These are phyloP conservation scores for Antigone vipio DNA, from an alignment of 2,113 vertebrate species.

Conservation along the genomic window DNA sequence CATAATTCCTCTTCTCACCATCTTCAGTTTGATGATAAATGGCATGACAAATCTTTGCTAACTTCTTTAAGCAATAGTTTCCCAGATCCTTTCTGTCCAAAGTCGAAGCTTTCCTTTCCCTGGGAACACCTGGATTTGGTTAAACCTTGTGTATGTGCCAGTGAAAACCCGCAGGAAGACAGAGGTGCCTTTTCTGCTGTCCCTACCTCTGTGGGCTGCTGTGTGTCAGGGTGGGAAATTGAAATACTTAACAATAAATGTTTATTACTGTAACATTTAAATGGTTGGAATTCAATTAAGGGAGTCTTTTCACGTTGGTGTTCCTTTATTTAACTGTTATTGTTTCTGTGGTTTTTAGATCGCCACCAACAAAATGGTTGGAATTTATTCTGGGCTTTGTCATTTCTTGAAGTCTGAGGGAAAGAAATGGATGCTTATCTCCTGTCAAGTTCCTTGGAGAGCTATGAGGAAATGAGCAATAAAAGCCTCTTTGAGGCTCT, in stretches of 20 bases:
- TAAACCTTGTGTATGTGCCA: neutral
- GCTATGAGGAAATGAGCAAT: constrained; percentile 55
- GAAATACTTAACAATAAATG: neutral
- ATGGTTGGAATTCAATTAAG: neutral
- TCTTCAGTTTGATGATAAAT: neutral
- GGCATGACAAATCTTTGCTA: neutral
- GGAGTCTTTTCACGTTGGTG: neutral
- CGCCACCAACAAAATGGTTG: neutral
- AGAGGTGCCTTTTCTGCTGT: neutral
- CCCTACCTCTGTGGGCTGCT: neutral
- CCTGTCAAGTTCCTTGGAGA: constrained; percentile 37
- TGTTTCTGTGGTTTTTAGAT: constrained; percentile 33
- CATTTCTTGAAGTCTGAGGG: constrained; percentile 25
- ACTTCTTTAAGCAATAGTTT: neutral
- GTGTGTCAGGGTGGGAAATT: neutral
- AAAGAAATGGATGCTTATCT: constrained; percentile 38
- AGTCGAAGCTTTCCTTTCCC: neutral
- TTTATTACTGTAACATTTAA: neutral
- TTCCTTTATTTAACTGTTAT: constrained; percentile 24
- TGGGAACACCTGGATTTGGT: neutral
- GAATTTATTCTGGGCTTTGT: constrained; percentile 32
- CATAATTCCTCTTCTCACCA: neutral
- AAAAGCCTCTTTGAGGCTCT: constrained; percentile 41
- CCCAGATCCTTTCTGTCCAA: neutral
- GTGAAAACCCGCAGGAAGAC: neutral